Conservation (phyloP, 2,888 invertebrate species). For the Drosophila pseudotakahashii region DNA sequence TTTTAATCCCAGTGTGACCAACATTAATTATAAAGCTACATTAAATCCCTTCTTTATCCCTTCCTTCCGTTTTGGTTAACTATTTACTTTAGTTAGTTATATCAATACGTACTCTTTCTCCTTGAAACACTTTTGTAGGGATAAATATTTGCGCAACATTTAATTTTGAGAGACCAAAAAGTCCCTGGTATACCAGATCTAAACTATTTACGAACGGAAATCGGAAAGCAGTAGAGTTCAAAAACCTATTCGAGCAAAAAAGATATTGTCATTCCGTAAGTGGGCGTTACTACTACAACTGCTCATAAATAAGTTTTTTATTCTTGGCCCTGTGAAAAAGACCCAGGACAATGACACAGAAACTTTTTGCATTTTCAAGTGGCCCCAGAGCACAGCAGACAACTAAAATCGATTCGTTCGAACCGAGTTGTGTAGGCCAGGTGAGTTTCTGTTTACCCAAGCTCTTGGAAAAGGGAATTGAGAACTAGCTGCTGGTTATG, state of each 20-base stretch:
- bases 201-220: neutral
- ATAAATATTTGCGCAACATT: constrained; percentile 62
- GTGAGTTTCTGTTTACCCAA: constrained; percentile 25
- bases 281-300: constrained; percentile 8
- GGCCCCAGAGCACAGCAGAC: constrained; percentile 1
- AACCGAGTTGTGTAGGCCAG: constrained; percentile 27
- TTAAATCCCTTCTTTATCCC: no score
- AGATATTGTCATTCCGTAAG: constrained; percentile 20
- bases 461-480: constrained; percentile 4
- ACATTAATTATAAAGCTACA: neutral
- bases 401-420: constrained; percentile 28
- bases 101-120: constrained; percentile 18
- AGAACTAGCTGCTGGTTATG: constrained; percentile 20
- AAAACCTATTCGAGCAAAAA: constrained; percentile 20
- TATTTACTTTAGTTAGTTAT: no score
- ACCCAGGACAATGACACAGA: constrained; percentile 67
- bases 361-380: constrained; percentile 43
- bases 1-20: neutral
- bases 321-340: constrained; percentile 3
- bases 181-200: constrained; percentile 3
- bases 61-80: neutral
- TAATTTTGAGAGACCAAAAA: constrained; percentile 52
- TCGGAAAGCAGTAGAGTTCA: constrained; percentile 3
- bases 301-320: constrained; percentile 7
- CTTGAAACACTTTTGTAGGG: constrained; percentile 15